Percentiles rank a stretch among this genome's conserved stretches.
phyloP scores from a whole-genome alignment of 2,113 vertebrate species.

The Sylvilagus bachmani region DNA sequence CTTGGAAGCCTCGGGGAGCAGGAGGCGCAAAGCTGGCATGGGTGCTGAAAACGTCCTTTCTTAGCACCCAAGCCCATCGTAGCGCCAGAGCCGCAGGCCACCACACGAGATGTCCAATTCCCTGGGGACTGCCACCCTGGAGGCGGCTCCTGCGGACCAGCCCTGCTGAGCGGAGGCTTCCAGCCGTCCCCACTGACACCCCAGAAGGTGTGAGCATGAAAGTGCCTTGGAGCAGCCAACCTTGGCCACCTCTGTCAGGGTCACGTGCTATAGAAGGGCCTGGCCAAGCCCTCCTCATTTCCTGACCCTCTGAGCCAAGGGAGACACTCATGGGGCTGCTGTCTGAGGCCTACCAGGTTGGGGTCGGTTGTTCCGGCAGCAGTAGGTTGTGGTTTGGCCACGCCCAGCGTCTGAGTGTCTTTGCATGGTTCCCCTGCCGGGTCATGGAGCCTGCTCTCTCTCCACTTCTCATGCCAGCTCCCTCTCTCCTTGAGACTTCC shows the following conservation, averaged over 20 bases:
- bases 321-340: not conserved
- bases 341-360: not conserved
- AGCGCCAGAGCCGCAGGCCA: not conserved
- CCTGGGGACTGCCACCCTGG: not conserved
- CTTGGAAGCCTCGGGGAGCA: not conserved
- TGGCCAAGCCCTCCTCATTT: not conserved
- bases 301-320: not conserved
- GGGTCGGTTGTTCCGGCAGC: not conserved
- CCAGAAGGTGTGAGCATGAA: not conserved
- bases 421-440: not conserved
- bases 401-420: not conserved
- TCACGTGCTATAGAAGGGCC: not conserved
- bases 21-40: not conserved
- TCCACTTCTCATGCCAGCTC: not conserved
- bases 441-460: not conserved
- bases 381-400: not conserved
- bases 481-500: not conserved
- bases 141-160: not conserved
- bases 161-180: not conserved
- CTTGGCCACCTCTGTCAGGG: not conserved
- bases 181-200: not conserved
- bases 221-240: not conserved
- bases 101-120: not conserved
- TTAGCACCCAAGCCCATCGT: rapidly evolving
- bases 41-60: not conserved